Evolutionary conservation across 2,888 invertebrate species (phyloP).

Genomic region (Hyposoter dolosus): DNA sequence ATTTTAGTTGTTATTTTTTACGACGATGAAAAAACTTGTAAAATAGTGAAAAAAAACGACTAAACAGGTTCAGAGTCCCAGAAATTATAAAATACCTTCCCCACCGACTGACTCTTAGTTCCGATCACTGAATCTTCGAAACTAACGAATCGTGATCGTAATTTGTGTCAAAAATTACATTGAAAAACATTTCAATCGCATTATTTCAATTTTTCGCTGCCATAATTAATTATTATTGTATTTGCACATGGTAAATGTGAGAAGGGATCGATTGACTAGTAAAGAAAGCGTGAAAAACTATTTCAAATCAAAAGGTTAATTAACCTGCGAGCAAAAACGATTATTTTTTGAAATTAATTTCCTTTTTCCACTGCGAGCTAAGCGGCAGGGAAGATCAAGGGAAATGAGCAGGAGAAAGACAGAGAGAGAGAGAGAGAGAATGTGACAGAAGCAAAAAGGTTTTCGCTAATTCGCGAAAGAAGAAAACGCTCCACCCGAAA

Average conservation of each 20-base stretch:
- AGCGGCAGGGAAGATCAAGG: background rate
- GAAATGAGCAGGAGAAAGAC: background rate
- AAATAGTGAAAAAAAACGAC: background rate
- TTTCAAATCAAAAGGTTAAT: slow-evolving; percentile 1
- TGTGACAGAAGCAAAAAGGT: slow-evolving; percentile 29
- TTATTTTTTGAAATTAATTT: slow-evolving; percentile 9
- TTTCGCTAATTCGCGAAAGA: slow-evolving; percentile 50
- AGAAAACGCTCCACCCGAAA: slow-evolving; percentile 46
- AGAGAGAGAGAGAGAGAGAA: background rate
- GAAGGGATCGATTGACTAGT: background rate
- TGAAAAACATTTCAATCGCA: background rate
- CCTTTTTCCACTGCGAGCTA: background rate
- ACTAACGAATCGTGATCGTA: background rate
- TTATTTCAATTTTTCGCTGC: no score
- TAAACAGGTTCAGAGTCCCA: background rate
- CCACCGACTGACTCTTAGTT: background rate
- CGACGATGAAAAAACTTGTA: background rate
- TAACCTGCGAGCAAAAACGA: background rate
- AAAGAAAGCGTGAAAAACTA: background rate
- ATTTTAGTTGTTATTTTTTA: background rate
- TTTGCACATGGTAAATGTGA: background rate
- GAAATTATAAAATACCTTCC: background rate
- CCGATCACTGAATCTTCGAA: background rate
- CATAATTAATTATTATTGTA: background rate
- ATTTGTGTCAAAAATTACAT: background rate